phyloP scores from a whole-genome alignment of 1,140 invertebrate species.

The Bemisia tabaci region DNA sequence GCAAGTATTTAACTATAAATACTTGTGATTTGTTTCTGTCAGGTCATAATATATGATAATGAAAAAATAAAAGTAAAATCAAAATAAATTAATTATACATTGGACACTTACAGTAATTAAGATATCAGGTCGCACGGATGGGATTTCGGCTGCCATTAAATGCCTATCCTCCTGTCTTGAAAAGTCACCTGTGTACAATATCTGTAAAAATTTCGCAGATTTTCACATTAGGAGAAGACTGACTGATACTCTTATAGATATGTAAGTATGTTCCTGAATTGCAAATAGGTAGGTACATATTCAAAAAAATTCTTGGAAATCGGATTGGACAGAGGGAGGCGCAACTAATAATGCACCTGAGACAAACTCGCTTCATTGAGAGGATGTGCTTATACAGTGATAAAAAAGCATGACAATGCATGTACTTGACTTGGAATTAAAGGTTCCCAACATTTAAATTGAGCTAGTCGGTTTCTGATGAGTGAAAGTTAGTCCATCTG shows the following conservation, averaged over 20 bases:
- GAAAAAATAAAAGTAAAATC: conserved; percentile 10
- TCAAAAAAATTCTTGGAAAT: no score
- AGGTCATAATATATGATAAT: conserved; percentile 4
- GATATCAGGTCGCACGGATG: conserved; percentile 88
- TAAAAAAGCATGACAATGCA: no score
- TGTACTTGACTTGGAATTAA: no score
- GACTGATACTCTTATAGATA: conserved; percentile 1
- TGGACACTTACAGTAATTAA: conserved; percentile 64
- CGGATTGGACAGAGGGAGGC: no score
- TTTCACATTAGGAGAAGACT: no score
- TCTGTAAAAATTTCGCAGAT: conserved; percentile 42
- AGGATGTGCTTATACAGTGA: no score
- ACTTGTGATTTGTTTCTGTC: background rate
- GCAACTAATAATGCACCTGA: no score
- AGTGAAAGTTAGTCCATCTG: no score
- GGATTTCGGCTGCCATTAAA: conserved; percentile 98
- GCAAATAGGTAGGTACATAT: conserved; percentile 1
- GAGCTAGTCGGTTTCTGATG: no score
- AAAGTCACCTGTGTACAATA: conserved; percentile 97
- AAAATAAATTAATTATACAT: conserved; percentile 12
- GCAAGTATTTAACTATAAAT: conserved; percentile 2
- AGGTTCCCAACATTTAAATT: no score
- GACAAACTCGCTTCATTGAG: no score
- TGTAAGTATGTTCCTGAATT: background rate
- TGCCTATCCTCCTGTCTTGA: conserved; percentile 97